These are phyloP conservation scores for Tigriopus californicus DNA, from an alignment of 2,888 invertebrate genomes.

Conservation along the genomic window DNA sequence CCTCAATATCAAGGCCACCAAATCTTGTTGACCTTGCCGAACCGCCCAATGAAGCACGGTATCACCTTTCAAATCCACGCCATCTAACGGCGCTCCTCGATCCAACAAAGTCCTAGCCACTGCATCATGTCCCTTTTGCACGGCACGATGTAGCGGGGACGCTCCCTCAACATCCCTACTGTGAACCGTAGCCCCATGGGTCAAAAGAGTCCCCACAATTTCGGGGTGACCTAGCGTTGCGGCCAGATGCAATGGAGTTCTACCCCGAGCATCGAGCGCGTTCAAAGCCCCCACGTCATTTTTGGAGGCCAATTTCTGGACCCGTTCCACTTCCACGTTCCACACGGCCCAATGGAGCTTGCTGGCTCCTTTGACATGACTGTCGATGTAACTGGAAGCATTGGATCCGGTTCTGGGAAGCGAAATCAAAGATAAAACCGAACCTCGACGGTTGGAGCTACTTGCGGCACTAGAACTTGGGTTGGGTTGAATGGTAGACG, in stretches of 20 bases:
- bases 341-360: slow-evolving; percentile 2
- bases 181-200: background rate
- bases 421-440: too few species aligned
- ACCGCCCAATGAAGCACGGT: background rate
- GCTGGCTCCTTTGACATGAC: too few species aligned
- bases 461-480: too few species aligned
- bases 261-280: background rate
- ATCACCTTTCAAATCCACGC: background rate
- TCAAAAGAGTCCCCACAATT: background rate
- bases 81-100: slow-evolving; percentile 4
- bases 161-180: background rate
- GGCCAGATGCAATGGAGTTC: background rate
- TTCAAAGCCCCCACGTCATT: background rate
- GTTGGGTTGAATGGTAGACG: too few species aligned
- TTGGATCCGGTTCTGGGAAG: too few species aligned
- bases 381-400: too few species aligned
- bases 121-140: background rate
- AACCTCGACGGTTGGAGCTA: too few species aligned
- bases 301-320: background rate
- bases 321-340: slow-evolving; percentile 3
- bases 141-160: slow-evolving; percentile 5
- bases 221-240: background rate
- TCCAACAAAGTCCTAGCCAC: background rate
- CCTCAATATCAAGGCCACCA: background rate
- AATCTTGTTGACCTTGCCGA: background rate